Percentiles rank a stretch among this genome's conserved stretches.
These are phyloP conservation scores for Hypolimnas misippus DNA, from an alignment of 2,888 invertebrate species.

Conservation along the genomic window DNA sequence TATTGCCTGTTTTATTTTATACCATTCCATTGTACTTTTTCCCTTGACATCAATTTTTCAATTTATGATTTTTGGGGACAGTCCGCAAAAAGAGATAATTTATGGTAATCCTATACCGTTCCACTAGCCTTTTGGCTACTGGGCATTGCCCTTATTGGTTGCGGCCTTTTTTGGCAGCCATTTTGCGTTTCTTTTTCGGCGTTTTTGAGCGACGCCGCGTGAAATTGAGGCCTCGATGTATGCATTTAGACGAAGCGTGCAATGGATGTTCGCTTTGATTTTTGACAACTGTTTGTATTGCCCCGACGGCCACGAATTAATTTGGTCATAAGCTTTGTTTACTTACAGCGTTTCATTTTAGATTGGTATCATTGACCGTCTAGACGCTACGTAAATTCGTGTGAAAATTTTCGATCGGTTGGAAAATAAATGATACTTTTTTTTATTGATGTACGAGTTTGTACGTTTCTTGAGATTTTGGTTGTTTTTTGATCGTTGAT, in stretches of 20 bases:
- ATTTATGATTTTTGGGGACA: too few relatives aligned
- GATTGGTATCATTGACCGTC: slow-evolving; percentile 14
- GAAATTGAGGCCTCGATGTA: slow-evolving; percentile 48
- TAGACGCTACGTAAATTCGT: not conserved
- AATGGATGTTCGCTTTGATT: slow-evolving; percentile 40
- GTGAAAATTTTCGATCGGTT: not conserved
- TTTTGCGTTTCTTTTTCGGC: slow-evolving; percentile 41
- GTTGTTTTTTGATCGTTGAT: too few relatives aligned
- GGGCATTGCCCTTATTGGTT: slow-evolving; percentile 38
- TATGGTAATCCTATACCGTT: slow-evolving; percentile 23
- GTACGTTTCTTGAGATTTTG: too few relatives aligned
- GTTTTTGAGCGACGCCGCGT: slow-evolving; percentile 49
- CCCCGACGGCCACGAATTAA: slow-evolving; percentile 25
- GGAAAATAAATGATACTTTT: too few relatives aligned
- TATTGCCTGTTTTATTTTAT: too few relatives aligned
- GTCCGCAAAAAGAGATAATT: not conserved
- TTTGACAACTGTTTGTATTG: slow-evolving; percentile 39
- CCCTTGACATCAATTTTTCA: too few relatives aligned
- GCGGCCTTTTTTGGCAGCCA: slow-evolving; percentile 35
- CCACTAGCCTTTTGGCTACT: slow-evolving; percentile 35
- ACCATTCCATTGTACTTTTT: too few relatives aligned
- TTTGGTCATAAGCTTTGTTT: slow-evolving; percentile 29
- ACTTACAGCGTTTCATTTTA: slow-evolving; percentile 6
- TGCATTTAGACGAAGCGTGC: slow-evolving; percentile 44
- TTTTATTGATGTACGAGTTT: not conserved